Evolutionary conservation across 2,888 invertebrate species (phyloP).

Genomic region (Drosophila crucigera): DNA sequence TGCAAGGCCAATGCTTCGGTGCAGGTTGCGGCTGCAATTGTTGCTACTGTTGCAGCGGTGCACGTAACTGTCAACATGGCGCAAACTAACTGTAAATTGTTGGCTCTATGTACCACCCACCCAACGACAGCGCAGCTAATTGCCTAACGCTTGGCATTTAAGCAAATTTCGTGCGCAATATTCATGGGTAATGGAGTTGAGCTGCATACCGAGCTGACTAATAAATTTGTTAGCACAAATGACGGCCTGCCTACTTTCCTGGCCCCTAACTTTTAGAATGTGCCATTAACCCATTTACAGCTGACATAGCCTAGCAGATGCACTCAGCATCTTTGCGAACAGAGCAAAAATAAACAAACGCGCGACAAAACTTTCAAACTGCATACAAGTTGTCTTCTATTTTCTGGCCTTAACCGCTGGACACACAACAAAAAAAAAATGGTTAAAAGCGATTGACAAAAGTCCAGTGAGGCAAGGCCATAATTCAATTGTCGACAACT

Average conservation of each 20-base stretch:
- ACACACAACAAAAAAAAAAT: constrained; percentile 8
- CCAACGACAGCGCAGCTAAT: constrained; percentile 72
- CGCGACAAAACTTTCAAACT: constrained; percentile 63
- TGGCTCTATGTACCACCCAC: constrained; percentile 53
- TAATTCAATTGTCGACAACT: constrained; percentile 16
- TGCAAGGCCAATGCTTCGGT: constrained; percentile 60
- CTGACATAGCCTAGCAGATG: constrained; percentile 50
- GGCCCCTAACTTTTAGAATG: constrained; percentile 68
- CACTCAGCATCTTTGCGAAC: constrained; percentile 38
- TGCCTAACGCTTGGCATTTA: constrained; percentile 74
- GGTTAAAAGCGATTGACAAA: constrained; percentile 14
- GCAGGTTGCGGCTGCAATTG: constrained; percentile 42
- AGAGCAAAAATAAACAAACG: constrained; percentile 44
- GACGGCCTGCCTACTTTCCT: constrained; percentile 63
- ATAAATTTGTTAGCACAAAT: constrained; percentile 73
- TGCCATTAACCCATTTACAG: constrained; percentile 76
- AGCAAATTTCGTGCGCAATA: constrained; percentile 71
- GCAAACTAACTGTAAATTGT: constrained; percentile 75
- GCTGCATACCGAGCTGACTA: constrained; percentile 55
- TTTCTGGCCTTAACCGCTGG: constrained; percentile 33
- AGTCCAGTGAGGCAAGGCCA: constrained; percentile 3
- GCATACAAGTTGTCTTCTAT: constrained; percentile 31
- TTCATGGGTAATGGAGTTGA: constrained; percentile 42
- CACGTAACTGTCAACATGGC: constrained; percentile 80
- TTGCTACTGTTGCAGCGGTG: constrained; percentile 39